phyloP scores from a whole-genome alignment of 2,113 vertebrate species.

The Galbula dea region DNA sequence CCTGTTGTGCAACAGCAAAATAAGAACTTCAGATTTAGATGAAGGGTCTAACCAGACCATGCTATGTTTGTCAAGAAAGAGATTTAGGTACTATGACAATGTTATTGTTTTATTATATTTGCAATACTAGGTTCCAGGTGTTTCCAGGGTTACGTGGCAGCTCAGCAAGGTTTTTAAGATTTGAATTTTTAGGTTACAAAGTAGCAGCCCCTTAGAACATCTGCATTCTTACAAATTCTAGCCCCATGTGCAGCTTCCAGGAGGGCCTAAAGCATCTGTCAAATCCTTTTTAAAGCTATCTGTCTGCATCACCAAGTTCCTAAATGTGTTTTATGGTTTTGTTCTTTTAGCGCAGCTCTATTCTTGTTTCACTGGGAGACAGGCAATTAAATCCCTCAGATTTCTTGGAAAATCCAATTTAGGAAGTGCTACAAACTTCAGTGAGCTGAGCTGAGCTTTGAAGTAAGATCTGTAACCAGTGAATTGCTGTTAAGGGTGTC shows the following conservation, averaged over 20 bases:
- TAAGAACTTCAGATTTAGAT: background rate
- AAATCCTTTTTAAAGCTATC: background rate
- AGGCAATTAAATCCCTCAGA: background rate
- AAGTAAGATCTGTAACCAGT: background rate
- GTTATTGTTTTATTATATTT: background rate
- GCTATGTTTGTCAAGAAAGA: background rate
- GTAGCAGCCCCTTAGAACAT: background rate
- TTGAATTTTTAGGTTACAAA: background rate
- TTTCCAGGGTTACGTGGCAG: background rate
- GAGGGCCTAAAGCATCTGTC: background rate
- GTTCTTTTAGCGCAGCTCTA: background rate
- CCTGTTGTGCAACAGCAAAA: background rate
- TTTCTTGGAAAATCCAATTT: background rate
- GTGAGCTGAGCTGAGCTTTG: background rate
- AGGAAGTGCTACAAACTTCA: background rate
- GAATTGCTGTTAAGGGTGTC: background rate
- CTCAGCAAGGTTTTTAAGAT: background rate
- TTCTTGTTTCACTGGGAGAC: background rate
- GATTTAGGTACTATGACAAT: background rate
- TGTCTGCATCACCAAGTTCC: background rate
- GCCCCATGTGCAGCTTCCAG: background rate
- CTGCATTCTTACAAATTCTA: background rate
- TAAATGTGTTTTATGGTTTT: background rate
- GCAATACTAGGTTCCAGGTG: background rate
- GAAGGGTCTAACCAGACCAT: background rate